These are phyloP conservation scores for Lepidurus arcticus DNA, from an alignment of 1,140 invertebrate genomes.

Conservation along the genomic window DNA sequence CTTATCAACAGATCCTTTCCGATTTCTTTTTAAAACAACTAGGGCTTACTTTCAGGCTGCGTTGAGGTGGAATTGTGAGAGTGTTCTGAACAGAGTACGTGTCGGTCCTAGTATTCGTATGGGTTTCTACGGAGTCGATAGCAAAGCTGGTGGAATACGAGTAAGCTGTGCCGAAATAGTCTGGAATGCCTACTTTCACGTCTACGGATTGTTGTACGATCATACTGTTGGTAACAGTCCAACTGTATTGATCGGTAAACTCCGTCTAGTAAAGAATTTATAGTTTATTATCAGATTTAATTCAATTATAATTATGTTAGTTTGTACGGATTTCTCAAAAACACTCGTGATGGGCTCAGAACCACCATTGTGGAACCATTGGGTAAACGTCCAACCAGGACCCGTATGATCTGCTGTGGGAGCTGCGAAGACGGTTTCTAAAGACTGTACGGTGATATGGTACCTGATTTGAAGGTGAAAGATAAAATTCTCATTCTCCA, in stretches of 20 bases:
- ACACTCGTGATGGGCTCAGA: not conserved
- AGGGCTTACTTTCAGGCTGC: not conserved
- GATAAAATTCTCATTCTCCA: not conserved
- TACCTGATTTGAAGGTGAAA: not conserved
- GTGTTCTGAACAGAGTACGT: not conserved
- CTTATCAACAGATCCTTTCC: too few relatives aligned
- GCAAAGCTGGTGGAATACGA: not conserved
- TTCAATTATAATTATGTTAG: not conserved
- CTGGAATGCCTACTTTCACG: not conserved
- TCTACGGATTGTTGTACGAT: not conserved
- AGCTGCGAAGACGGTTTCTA: not conserved
- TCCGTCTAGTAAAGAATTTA: not conserved
- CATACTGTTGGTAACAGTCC: not conserved
- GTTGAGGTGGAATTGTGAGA: not conserved
- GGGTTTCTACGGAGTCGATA: not conserved
- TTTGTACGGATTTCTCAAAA: not conserved
- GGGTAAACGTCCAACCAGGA: not conserved
- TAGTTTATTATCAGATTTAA: not conserved
- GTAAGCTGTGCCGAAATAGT: not conserved
- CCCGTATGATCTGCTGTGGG: not conserved
- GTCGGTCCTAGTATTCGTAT: conserved; percentile 1
- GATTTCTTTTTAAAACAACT: too few relatives aligned
- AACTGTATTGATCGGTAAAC: not conserved
- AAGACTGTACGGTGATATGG: not conserved
- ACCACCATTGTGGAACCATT: conserved; percentile 13